Evolutionary conservation across 2,888 invertebrate genomes (phyloP).

Genomic region (Andrena bicolor): DNA sequence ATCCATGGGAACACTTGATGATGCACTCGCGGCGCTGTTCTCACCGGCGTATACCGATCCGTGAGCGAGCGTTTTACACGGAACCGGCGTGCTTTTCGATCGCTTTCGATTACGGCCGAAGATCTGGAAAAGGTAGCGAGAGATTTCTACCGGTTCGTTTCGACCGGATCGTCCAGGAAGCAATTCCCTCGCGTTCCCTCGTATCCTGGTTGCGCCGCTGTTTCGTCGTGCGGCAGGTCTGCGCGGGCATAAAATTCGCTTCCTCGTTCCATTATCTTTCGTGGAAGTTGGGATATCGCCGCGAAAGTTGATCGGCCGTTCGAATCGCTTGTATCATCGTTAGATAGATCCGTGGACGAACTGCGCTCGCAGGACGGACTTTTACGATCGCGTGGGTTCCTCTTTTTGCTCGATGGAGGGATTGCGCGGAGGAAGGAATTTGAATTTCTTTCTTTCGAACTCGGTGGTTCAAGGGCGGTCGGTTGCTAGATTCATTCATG

Average conservation of each 20-base stretch:
- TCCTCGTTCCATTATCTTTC: conserved; percentile 24
- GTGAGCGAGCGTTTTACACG: conserved; percentile 28
- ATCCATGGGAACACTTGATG: conserved; percentile 76
- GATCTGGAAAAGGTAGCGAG: conserved; percentile 15
- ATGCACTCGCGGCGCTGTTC: conserved; percentile 69
- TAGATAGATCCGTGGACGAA: conserved; percentile 2
- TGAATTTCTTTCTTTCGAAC: not conserved
- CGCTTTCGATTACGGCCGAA: conserved; percentile 39
- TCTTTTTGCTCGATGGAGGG: not conserved
- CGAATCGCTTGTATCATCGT: not conserved
- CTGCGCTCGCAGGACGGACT: not conserved
- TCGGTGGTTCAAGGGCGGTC: not conserved
- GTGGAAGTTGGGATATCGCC: not conserved
- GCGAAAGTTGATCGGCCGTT: not conserved
- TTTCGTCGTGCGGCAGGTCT: conserved; percentile 15
- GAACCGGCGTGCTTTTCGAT: conserved; percentile 39
- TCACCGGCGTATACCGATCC: conserved; percentile 58
- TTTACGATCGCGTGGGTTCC: conserved; percentile 16
- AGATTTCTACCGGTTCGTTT: conserved; percentile 19
- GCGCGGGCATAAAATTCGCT: conserved; percentile 13
- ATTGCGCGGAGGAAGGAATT: not conserved
- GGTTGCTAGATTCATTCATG: not conserved
- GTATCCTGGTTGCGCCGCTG: not conserved
- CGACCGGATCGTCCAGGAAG: conserved; percentile 21
- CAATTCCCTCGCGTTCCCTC: conserved; percentile 1